Evolutionary conservation across 1,140 invertebrate species (phyloP).

Genomic region (Colletes gigas): DNA sequence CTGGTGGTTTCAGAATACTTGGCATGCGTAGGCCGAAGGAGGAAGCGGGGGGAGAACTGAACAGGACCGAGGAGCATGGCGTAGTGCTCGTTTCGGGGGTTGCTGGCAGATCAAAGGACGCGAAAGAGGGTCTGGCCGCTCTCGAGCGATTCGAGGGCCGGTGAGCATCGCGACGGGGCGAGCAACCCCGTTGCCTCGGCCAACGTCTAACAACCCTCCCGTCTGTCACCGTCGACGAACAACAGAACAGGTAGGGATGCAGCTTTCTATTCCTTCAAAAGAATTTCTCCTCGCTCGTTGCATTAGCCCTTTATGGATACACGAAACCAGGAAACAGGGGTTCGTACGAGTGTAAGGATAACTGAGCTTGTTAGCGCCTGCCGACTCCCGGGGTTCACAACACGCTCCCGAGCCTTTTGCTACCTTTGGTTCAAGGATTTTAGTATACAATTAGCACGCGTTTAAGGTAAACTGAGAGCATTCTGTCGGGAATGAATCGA

Average conservation of each 20-base stretch:
- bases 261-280: constrained; percentile 16
- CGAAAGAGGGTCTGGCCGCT: constrained; percentile 67
- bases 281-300: neutral
- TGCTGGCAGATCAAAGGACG: constrained; percentile 61
- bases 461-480: too few species aligned
- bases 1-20: constrained; percentile 66
- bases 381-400: neutral
- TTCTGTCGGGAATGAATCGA: too few species aligned
- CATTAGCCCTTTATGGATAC: neutral
- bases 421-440: neutral
- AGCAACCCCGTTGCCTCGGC: constrained; percentile 75
- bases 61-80: constrained; percentile 54
- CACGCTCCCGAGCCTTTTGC: neutral
- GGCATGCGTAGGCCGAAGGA: constrained; percentile 75
- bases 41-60: constrained; percentile 60
- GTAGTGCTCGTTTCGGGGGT: constrained; percentile 54
- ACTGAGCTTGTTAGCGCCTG: neutral
- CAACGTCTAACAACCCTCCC: constrained; percentile 75
- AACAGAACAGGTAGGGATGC: constrained; percentile 77
- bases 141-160: constrained; percentile 73
- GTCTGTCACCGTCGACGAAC: constrained; percentile 78
- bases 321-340: neutral
- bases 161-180: constrained; percentile 78
- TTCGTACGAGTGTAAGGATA: neutral
- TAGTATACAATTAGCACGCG: too few species aligned